Evolutionary conservation across 2,888 invertebrate genomes (phyloP), one percentile per base, ranked within the genome.

Genomic region (Drosophila incognita): DNA sequence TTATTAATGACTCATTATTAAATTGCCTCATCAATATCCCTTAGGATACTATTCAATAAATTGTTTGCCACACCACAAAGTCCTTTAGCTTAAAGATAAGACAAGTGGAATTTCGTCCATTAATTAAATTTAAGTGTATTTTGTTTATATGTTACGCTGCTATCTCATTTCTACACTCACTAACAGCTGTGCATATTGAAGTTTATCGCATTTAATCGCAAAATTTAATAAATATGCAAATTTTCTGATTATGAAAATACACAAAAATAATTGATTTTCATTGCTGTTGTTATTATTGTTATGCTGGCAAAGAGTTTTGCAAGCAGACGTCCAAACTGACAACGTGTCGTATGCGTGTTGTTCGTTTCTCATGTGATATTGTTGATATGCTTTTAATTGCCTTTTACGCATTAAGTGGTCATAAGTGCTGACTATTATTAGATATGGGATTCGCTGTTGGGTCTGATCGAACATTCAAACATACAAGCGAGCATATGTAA

Each of bases 201-300:
- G 66, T 51, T 74, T 76, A 87, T 85, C 85, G 71, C 76, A 76
- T 80, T 74, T 81, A 85, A 87, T 87, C 85, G 70, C 56, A 72
- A 76, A 89, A 85, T 87, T 84, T 82, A 89, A 85, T 85, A 85
- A 89, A 87, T 80, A 89, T 89, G 85, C 83, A 89, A 85, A 85
- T 85, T 89, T 53, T 1, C 57, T 52, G 52, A 64, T 59, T 79
- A 73, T 73, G 65, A 70, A 83, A 83, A 79, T 80, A 82, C 75
- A 69, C 66, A 80, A 74, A 77, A 69, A 84, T 74, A 80, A 62
- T 75, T 74, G 69, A 79, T 75, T 84, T 87, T 65, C 63, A 66
- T 72, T 75, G 73, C 49, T 70, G 42, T 64, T 52, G 60, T 31
- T 40, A 52, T 29, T 65, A 52, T 52, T 57, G n/a, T 4, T 27